These are phyloP conservation scores for Distichodus sexfasciatus DNA, from an alignment of 2,797 vertebrate species.

Conservation along the genomic window DNA sequence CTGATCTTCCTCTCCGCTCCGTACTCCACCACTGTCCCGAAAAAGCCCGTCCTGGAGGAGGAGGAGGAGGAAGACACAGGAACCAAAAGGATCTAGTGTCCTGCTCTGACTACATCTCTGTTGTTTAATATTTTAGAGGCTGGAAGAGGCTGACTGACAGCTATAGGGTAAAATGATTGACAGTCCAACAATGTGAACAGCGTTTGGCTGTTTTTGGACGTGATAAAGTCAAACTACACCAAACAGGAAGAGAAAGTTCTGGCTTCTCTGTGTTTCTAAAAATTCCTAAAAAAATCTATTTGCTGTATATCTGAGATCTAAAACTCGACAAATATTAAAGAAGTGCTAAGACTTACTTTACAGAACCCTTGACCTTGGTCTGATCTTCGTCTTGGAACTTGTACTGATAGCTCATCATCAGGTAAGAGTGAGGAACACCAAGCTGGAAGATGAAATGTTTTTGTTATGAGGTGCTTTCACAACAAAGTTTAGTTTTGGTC, in stretches of 20 bases:
- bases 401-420: constrained; percentile 97
- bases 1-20: constrained; percentile 97
- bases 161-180: no score
- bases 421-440: constrained; percentile 91
- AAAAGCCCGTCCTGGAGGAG: constrained; percentile 87
- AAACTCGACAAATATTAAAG: no score
- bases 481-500: background rate
- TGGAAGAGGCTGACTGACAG: no score
- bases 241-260: background rate
- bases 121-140: no score
- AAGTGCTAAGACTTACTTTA: constrained; percentile 81
- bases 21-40: constrained; percentile 94
- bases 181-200: no score
- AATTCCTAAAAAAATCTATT: background rate
- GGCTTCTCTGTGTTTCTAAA: no score
- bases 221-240: background rate
- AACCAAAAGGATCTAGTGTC: background rate
- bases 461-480: no score
- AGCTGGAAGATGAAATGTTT: no score
- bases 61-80: no score
- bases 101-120: no score
- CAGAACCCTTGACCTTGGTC: constrained; percentile 92
- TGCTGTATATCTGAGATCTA: no score
- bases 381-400: constrained; percentile 98
- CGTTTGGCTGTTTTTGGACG: no score